Base-by-base conservation (phyloP, 92 coral and sea anemone species). In the Porites divaricata region DNA sequence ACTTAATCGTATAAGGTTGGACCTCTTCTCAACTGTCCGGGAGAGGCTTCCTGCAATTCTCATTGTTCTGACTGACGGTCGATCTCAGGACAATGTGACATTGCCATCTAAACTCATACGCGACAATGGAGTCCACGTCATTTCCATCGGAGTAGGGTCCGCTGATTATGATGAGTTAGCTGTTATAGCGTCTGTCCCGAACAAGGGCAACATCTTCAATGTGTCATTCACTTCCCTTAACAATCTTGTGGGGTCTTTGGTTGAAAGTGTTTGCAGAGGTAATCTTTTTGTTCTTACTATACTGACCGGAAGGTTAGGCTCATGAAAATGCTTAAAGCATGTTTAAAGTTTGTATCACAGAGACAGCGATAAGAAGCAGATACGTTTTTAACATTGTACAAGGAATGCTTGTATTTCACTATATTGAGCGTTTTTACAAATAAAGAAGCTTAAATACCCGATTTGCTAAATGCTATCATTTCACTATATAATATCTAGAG, bases 1-100 rank as follows among this genome's bases (percentile, higher is more conserved):
- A 5, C n/a, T 83, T 15, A 35, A 15, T n/a, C 51, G 68, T 1
- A 77, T 77, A 13, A 62, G 81, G 22, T 63, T 80, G 12, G 75
- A 24, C n/a, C 50, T 83, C 56, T 83, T 73, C 45, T 64, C 62
- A 5, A 21, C 13, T 48, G 56, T 63, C 20, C 45, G 87, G 8
- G 49, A 83, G 9, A 21, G 48, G 66, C 13, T 74, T 1, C 76
- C 76, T 1, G 25, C 14, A 2, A 48, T 83, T 57, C 81, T 74
- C 14, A 49, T 83, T 13, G 74, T 83, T 49, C 5, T 83, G 26
- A 83, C 87, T 19, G 81, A 74, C 28, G 81, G 87, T 12, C 19
- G 64, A 74, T 73, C 87, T 11, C 72, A 63, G 9, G 87, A 83
- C 49, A 51, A 48, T 19, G 87, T 83, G 1, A 23, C 67, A 14